phyloP scores from a whole-genome alignment of 2,888 invertebrate species.

The Dryococelus australis region DNA sequence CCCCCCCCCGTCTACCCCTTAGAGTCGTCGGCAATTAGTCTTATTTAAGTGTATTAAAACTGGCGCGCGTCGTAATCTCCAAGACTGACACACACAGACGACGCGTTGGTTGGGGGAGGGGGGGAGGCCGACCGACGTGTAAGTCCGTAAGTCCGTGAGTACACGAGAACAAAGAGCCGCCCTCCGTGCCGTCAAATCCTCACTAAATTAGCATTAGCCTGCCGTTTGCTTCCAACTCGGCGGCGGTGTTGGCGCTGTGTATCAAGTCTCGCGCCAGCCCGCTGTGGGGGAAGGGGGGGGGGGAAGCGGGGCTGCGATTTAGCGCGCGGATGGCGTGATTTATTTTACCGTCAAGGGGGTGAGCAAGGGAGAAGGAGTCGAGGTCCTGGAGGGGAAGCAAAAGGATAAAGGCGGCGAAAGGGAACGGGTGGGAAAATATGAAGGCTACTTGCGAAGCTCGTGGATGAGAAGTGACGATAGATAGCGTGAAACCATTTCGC shows the following conservation, averaged over 20 bases:
- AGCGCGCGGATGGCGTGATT: slow-evolving; percentile 16
- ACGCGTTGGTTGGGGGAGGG: background rate
- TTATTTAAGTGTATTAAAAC: slow-evolving; percentile 16
- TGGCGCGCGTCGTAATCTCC: slow-evolving; percentile 16
- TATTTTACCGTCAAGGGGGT: background rate
- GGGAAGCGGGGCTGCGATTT: too few species aligned
- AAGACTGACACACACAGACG: slow-evolving; percentile 16
- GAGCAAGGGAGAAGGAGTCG: background rate
- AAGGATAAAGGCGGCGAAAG: background rate
- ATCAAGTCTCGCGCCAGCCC: background rate
- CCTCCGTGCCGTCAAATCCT: slow-evolving; percentile 20
- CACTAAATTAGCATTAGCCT: slow-evolving; percentile 28
- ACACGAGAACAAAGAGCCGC: slow-evolving; percentile 11
- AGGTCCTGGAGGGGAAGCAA: background rate
- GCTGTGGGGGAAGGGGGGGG: background rate
- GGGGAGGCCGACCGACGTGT: background rate
- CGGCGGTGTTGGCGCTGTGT: slow-evolving; percentile 10
- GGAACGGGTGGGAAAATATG: background rate
- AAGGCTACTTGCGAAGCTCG: background rate
- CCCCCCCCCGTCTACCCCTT: background rate
- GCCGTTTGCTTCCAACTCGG: slow-evolving; percentile 20
- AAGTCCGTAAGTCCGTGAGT: slow-evolving; percentile 16
- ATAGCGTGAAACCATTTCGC: background rate
- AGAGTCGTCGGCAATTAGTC: slow-evolving; percentile 16
- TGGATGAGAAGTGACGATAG: background rate